Conservation (phyloP, 2,888 invertebrate species). For the Ormyrus pomaceus region DNA sequence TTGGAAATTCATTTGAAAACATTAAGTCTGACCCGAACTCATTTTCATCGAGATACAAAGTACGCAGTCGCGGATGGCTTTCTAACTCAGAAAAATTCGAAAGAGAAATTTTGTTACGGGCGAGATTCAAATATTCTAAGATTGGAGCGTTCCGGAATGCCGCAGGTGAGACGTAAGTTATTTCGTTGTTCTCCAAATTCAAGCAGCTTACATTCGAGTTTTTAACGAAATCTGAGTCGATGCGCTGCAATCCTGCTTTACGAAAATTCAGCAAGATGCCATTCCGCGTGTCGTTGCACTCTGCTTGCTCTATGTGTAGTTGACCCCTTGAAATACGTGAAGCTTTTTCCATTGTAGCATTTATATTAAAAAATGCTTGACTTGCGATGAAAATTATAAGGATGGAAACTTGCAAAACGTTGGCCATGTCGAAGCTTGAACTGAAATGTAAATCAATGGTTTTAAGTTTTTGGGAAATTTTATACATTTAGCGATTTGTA, state of each 20-base stretch:
- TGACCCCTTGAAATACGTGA: background rate
- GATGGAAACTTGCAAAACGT: background rate
- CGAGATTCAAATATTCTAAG: slow-evolving; percentile 64
- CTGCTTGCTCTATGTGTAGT: background rate
- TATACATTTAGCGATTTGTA: background rate
- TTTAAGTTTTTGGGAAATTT: background rate
- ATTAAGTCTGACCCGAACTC: slow-evolving; percentile 37
- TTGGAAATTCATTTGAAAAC: slow-evolving; percentile 59
- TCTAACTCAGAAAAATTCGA: slow-evolving; percentile 62
- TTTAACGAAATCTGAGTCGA: slow-evolving; percentile 57
- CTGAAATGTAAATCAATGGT: background rate
- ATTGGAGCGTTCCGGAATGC: slow-evolving; percentile 62
- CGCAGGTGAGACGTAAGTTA: slow-evolving; percentile 57
- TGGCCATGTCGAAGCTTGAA: too few species aligned
- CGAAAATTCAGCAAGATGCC: slow-evolving; percentile 27
- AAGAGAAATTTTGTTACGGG: slow-evolving; percentile 62
- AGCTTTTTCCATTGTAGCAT: background rate
- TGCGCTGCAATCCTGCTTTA: slow-evolving; percentile 18
- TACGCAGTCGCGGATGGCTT: slow-evolving; percentile 57
- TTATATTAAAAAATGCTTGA: background rate
- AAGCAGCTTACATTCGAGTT: slow-evolving; percentile 62
- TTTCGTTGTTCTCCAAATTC: slow-evolving; percentile 61
- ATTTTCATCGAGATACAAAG: slow-evolving; percentile 63
- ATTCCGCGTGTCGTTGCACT: slow-evolving; percentile 8
- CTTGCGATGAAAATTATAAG: too few species aligned